These are phyloP conservation scores for Pachydiplax longipennis DNA, from an alignment of 2,888 invertebrate species.

Conservation along the genomic window DNA sequence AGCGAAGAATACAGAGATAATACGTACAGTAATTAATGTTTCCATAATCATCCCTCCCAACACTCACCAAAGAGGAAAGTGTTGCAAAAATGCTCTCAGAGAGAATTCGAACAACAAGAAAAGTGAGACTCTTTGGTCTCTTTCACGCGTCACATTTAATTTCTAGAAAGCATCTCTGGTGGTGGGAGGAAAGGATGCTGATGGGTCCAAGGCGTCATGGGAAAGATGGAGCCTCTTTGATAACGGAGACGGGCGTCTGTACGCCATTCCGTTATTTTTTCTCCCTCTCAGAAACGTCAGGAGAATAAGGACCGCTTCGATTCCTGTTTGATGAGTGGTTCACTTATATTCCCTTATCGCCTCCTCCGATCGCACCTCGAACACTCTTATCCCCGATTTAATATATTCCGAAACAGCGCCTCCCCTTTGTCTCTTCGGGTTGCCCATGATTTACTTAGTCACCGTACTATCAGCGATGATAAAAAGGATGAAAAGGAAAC, in stretches of 20 bases:
- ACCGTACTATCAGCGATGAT: background rate
- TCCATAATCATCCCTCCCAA: too few species aligned
- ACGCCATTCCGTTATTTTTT: background rate
- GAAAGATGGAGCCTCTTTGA: background rate
- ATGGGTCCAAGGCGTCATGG: background rate
- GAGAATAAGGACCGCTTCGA: background rate
- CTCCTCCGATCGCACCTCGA: background rate
- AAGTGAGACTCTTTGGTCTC: too few species aligned
- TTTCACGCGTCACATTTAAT: too few species aligned
- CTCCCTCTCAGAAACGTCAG: background rate
- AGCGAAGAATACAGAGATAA: too few species aligned
- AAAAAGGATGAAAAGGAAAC: background rate
- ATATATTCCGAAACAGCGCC: background rate
- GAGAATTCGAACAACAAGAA: too few species aligned
- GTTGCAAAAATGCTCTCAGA: too few species aligned
- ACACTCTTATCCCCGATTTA: background rate
- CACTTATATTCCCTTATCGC: background rate
- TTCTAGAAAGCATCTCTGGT: too few species aligned
- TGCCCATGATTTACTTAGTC: background rate
- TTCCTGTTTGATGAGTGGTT: background rate
- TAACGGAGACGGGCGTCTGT: background rate
- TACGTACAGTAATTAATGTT: too few species aligned
- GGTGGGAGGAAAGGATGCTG: too few species aligned
- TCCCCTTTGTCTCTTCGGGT: background rate
- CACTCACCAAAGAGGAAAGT: too few species aligned